Conservation (phyloP, 2,888 invertebrate genomes). For the Hedychridium roseum region DNA sequence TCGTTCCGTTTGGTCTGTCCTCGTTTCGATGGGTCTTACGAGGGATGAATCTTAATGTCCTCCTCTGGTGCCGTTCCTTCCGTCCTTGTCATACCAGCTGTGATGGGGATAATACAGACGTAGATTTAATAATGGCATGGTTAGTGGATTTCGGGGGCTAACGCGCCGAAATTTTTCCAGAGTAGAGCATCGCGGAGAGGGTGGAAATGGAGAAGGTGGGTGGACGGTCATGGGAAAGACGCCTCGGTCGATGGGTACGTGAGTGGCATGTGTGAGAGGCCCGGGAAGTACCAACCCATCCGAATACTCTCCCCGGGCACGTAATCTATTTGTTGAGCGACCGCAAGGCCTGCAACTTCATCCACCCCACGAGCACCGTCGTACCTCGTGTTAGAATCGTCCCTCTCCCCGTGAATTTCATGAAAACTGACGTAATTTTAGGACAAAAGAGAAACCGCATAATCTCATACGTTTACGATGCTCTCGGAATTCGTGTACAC, state of each 20-base stretch:
- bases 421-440: neutral
- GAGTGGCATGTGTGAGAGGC: slow-evolving; percentile 58
- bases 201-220: slow-evolving; percentile 24
- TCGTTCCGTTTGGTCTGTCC: slow-evolving; percentile 21
- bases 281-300: slow-evolving; percentile 26
- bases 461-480: too few species aligned
- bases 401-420: neutral
- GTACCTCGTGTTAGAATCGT: neutral
- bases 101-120: slow-evolving; percentile 40
- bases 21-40: slow-evolving; percentile 48
- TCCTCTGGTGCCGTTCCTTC: slow-evolving; percentile 29
- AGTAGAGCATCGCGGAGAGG: slow-evolving; percentile 20
- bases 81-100: slow-evolving; percentile 16
- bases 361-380: slow-evolving; percentile 9
- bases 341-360: slow-evolving; percentile 47
- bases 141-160: slow-evolving; percentile 58
- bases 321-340: slow-evolving; percentile 64
- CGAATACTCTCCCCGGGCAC: slow-evolving; percentile 52
- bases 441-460: neutral
- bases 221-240: slow-evolving; percentile 46
- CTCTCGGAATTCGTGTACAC: too few species aligned
- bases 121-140: slow-evolving; percentile 63
- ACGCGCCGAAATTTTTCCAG: slow-evolving; percentile 60
- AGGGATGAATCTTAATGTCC: slow-evolving; percentile 49
- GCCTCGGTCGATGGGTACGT: slow-evolving; percentile 64